Conservation (phyloP, 2,113 vertebrate genomes). For the Mastomys coucha region DNA sequence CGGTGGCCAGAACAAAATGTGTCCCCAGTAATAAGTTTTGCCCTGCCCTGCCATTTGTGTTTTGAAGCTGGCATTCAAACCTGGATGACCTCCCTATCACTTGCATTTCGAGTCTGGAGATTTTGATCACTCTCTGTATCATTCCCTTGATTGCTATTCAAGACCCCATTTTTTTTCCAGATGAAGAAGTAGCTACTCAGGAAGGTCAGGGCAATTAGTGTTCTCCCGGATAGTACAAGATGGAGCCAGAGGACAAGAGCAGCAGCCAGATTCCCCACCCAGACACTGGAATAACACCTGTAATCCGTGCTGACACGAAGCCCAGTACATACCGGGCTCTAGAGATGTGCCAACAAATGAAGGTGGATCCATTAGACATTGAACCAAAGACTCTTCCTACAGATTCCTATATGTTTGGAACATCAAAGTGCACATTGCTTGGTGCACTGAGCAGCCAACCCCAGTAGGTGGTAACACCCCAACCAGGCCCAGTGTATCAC, state of each 20-base stretch:
- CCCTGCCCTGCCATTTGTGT: too few species aligned
- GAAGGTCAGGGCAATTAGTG: neutral
- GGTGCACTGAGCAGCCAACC: accelerated
- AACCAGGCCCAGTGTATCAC: too few species aligned
- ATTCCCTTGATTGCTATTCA: neutral
- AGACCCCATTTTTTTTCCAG: neutral
- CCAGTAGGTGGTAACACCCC: neutral
- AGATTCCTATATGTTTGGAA: accelerated
- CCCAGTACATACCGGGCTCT: neutral
- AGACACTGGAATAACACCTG: neutral
- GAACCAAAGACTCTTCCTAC: neutral
- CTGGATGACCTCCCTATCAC: neutral
- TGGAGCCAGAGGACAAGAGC: neutral
- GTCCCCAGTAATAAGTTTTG: accelerated
- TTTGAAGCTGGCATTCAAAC: neutral
- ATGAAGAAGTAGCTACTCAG: neutral
- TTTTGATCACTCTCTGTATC: neutral
- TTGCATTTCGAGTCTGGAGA: accelerated
- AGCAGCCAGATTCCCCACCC: neutral
- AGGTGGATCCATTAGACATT: too few species aligned
- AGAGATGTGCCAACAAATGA: accelerated
- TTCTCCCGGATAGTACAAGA: neutral
- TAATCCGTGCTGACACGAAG: neutral
- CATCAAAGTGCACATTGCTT: accelerated
- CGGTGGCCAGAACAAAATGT: neutral